Evolutionary conservation across 2,888 invertebrate species (phyloP), one percentile per base, ranked within the genome.

Genomic region (Limulus polyphemus): DNA sequence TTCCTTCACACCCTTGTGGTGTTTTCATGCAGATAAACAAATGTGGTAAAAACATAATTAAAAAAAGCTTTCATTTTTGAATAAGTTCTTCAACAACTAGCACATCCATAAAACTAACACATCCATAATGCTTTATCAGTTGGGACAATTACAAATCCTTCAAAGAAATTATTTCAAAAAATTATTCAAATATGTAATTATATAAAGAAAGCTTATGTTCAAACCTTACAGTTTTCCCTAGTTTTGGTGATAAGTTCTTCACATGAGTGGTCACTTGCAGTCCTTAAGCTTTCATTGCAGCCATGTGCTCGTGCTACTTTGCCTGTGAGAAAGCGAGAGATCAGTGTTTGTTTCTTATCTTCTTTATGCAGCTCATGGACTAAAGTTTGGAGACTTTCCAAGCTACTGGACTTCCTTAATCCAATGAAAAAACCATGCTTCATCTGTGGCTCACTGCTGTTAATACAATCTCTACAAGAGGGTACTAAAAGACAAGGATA

Each of bases 301-400:
- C 86, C 86, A 65, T 86, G 79, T 12, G 84, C 84, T 47, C 87
- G 77, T 4, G 84, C 82, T 5, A 84, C 83, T 69, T 83, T 79
- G 59, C 83, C 73, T 32, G 81, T 81, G 32, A 32, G 32, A 5
- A 32, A 32, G 54, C 79, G 77, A 56, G 65, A 61, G 2, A 60
- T 62, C 17, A 58, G 47, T 32, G 57, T 59, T n/a, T 49, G 46
- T 17, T 59, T 59, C 17, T 67, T 60, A n/a, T 69, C 67, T 47
- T 70, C 68, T 57, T 66, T 69, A 59, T 71, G 69, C 60, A 81
- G 80, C 77, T 89, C 90, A 78, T 89, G 89, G 66, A 90, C 87
- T 81, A 90, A 89, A 0, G 89, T 90, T 77, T 91, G 90, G 60
- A 93, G 78, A 47, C 91, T 91, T 77, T 93, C 92, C 71, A 92